Evolutionary conservation across 2,113 vertebrate species (phyloP).

Genomic region (Sterrhoptilus dennistouni): DNA sequence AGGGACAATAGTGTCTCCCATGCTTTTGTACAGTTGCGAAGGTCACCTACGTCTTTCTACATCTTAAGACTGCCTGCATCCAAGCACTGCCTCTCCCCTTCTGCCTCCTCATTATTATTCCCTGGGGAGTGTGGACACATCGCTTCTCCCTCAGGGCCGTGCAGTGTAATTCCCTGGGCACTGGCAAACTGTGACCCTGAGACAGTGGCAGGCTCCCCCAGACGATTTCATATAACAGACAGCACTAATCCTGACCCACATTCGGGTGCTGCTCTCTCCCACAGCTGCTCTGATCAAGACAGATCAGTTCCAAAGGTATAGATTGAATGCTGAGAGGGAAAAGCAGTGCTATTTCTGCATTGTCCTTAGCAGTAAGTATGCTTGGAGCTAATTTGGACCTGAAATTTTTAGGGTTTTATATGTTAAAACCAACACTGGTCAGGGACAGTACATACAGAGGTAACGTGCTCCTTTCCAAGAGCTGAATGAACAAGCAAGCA

Average conservation of each 20-base stretch:
- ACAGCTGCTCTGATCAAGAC: neutral
- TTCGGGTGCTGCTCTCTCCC: neutral
- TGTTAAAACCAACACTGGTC: neutral
- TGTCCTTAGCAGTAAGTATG: neutral
- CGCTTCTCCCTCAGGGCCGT: neutral
- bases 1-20: neutral
- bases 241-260: neutral
- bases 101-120: neutral
- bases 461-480: rapidly evolving
- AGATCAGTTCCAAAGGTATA: neutral
- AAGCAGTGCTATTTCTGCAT: neutral
- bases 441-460: neutral
- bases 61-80: neutral
- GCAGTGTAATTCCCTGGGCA: neutral
- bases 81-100: neutral
- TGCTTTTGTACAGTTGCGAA: neutral
- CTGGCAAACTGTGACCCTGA: rapidly evolving
- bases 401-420: neutral
- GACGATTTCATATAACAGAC: neutral
- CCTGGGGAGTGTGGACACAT: neutral
- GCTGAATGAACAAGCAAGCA: neutral
- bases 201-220: neutral
- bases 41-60: neutral
- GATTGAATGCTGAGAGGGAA: neutral
- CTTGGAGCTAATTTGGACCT: neutral